Base-by-base conservation (phyloP, 2,113 vertebrate genomes). In the Engraulis encrasicolus region DNA sequence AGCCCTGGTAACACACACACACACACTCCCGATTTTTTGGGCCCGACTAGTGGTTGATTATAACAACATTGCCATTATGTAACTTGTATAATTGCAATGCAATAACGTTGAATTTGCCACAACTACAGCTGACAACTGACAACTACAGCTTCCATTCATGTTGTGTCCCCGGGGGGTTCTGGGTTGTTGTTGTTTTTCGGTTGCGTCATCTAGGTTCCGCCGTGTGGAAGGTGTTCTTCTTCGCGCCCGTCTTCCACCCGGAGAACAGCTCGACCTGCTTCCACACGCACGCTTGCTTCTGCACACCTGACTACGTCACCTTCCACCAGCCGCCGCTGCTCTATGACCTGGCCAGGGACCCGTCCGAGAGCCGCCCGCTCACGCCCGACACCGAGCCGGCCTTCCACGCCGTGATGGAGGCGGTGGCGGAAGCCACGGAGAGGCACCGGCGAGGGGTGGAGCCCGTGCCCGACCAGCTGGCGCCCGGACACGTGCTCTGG, bases 181-280 rank as follows among this genome's bases (percentile, higher is more conserved):
- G 18, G 12, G 34, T 79, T 80, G 0, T 0, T 2, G 17, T 58
- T 79, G 14, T 6, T 34, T 31, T 78, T 37, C 40, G 27, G 19
- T 86, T 58, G 37, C 88, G 31, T 1, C 89, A 97, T n/a, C n/a
- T n/a, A n/a, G 96, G 95, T 92, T 87, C 89, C 2, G 91, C 94
- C 54, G 82, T 96, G 49, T 99, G 97, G 97, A 99, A 99, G 61
- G 96, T 90, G 6, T 95, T 97, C 82, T 97, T 95, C 92, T 98
- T 98, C 91, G 97, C 97, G 0, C 97, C 96, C 38, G 92, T 96
- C 80, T 97, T 98, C 91, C 91, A 84, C 87, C 96, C 97, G 0
- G 85, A 92, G 84, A 94, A 88, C 11, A 87, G 91, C 38, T 94
- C 87, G 0, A 91, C 92, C 0, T 98, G 97, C 85, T 92, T 92